Evolutionary conservation across 2,888 invertebrate genomes (phyloP).

Genomic region (Tipula vernalis): DNA sequence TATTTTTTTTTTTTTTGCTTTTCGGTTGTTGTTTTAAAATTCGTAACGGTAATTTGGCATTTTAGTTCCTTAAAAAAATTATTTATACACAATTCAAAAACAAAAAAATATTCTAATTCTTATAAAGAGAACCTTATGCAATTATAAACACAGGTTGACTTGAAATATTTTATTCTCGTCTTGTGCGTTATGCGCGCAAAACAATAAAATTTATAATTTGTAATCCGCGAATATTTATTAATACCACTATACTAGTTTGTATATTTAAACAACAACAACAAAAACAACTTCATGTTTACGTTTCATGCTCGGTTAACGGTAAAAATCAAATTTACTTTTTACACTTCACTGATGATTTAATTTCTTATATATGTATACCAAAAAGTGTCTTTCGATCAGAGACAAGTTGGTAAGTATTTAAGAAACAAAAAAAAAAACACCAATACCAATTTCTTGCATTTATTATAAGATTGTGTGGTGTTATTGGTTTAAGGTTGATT

Average conservation of each 20-base stretch:
- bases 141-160: no score
- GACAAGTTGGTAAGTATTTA: background rate
- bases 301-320: background rate
- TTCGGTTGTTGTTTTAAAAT: background rate
- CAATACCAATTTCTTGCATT: background rate
- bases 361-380: background rate
- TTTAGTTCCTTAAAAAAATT: background rate
- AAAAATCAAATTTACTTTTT: slow-evolving; percentile 9
- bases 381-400: background rate
- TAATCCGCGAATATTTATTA: background rate
- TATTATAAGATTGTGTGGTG: background rate
- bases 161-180: background rate
- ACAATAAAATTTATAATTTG: background rate
- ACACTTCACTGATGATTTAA: slow-evolving; percentile 10
- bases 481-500: background rate
- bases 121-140: background rate
- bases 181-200: background rate
- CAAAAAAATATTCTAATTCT: background rate
- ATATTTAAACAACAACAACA: background rate
- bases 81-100: background rate
- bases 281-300: background rate
- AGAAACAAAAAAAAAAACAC: background rate
- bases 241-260: background rate
- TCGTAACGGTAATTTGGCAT: background rate
- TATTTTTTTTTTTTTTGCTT: background rate